Percentiles rank a stretch among this genome's conserved stretches.
Evolutionary conservation across 1,140 invertebrate species (phyloP).

Genomic region (Eriosoma lanigerum): DNA sequence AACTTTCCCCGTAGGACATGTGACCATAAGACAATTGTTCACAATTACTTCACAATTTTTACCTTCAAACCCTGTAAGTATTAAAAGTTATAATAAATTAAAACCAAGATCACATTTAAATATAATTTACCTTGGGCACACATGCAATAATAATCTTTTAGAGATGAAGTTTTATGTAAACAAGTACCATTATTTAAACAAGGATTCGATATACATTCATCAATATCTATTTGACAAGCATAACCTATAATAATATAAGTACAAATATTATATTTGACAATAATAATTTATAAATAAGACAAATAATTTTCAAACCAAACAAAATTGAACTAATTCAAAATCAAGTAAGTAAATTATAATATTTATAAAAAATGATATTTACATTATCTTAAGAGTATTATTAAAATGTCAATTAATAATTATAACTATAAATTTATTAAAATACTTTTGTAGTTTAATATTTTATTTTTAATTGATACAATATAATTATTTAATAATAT

Average conservation of each 20-base stretch:
- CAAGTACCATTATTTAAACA: constrained; percentile 84
- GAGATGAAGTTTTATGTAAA: constrained; percentile 85
- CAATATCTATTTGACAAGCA: constrained; percentile 87
- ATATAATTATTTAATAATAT: background rate
- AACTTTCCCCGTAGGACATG: constrained; percentile 83
- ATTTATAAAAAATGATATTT: background rate
- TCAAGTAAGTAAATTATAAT: background rate
- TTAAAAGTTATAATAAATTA: constrained; percentile 76
- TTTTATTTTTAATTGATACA: background rate
- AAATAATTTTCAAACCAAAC: background rate
- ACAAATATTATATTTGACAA: background rate
- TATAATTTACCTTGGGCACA: constrained; percentile 65
- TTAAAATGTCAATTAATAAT: background rate
- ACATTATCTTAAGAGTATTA: background rate
- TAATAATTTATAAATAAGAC: no score
- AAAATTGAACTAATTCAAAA: background rate
- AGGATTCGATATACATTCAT: constrained; percentile 84
- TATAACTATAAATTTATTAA: background rate
- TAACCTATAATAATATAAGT: constrained; percentile 80
- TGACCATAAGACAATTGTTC: constrained; percentile 81
- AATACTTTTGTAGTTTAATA: background rate
- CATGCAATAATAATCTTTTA: constrained; percentile 79
- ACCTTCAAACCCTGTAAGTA: constrained; percentile 83
- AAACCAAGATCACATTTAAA: constrained; percentile 60
- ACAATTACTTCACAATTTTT: constrained; percentile 86